Evolutionary conservation across 2,797 vertebrate species (phyloP).

Genomic region (Eurystomus glaucurus): DNA sequence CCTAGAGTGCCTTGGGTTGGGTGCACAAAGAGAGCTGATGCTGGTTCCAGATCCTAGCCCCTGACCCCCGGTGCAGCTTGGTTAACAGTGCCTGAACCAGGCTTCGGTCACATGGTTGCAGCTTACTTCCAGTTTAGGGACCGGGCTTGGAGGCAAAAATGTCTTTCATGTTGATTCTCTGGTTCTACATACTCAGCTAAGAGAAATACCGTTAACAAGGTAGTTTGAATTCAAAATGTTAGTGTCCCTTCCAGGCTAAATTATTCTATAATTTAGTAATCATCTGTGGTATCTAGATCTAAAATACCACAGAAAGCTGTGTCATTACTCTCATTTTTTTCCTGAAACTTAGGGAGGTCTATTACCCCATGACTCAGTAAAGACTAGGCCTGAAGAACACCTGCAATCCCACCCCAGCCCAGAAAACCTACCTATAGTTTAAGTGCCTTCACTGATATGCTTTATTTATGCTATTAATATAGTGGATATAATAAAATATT

Average conservation of each 20-base stretch:
- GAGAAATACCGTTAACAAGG: background rate
- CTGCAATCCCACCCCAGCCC: background rate
- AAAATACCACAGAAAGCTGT: background rate
- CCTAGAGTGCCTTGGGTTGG: background rate
- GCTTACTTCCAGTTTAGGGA: background rate
- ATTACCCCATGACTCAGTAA: background rate
- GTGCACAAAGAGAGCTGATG: background rate
- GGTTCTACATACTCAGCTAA: background rate
- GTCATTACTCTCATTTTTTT: background rate
- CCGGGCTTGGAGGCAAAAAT: background rate
- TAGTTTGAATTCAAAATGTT: background rate
- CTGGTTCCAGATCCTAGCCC: background rate
- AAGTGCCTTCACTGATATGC: background rate
- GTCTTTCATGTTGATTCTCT: background rate
- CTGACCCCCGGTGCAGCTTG: background rate
- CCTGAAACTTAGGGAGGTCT: background rate
- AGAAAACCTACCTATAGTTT: background rate
- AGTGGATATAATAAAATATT: background rate
- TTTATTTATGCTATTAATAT: background rate
- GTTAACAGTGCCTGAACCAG: background rate
- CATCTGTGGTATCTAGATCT: background rate
- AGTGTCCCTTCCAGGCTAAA: background rate
- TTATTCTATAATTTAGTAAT: background rate
- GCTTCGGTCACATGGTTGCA: background rate
- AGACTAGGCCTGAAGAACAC: background rate